Percentiles rank a stretch among this genome's conserved stretches.
phyloP scores from a whole-genome alignment of 2,888 invertebrate genomes.

The Eulithis prunata region DNA sequence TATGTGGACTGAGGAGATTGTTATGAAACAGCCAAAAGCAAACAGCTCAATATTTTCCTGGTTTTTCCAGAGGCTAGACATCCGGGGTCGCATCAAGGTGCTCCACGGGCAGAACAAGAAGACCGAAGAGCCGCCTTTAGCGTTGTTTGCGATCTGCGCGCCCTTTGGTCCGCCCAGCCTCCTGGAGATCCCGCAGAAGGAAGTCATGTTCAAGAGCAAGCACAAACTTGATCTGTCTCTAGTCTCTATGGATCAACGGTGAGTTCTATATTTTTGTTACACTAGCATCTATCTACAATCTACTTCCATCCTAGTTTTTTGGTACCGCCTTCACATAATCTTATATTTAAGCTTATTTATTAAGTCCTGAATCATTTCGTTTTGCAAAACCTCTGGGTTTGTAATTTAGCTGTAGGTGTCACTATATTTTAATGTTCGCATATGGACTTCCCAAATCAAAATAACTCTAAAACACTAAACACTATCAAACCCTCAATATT shows the following conservation, averaged over 20 bases:
- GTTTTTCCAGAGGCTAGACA: conserved; percentile 94
- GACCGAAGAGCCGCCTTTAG: conserved; percentile 96
- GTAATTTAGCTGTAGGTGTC: too few species aligned
- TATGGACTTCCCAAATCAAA: neutral
- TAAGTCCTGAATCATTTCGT: too few species aligned
- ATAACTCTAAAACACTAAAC: conserved; percentile 20
- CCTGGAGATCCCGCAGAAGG: conserved; percentile 98
- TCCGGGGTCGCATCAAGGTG: conserved; percentile 97
- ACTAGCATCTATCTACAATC: too few species aligned
- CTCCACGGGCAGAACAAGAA: conserved; percentile 98
- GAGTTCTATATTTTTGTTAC: conserved; percentile 36
- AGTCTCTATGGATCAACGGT: conserved; percentile 98
- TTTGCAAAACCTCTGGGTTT: too few species aligned
- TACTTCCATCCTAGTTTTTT: too few species aligned
- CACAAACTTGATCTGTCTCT: conserved; percentile 98
- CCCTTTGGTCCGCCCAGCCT: conserved; percentile 99
- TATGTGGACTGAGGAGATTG: too few species aligned
- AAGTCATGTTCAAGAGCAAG: conserved; percentile 99
- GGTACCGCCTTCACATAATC: too few species aligned
- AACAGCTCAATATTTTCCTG: conserved; percentile 2
- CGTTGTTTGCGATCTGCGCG: conserved; percentile 98
- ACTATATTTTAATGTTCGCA: too few species aligned
- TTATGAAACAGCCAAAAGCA: too few species aligned
- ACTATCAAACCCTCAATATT: conserved; percentile 31
- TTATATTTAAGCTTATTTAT: too few species aligned